phyloP scores from a whole-genome alignment of 1,140 invertebrate genomes.

The Drosophila melanica region DNA sequence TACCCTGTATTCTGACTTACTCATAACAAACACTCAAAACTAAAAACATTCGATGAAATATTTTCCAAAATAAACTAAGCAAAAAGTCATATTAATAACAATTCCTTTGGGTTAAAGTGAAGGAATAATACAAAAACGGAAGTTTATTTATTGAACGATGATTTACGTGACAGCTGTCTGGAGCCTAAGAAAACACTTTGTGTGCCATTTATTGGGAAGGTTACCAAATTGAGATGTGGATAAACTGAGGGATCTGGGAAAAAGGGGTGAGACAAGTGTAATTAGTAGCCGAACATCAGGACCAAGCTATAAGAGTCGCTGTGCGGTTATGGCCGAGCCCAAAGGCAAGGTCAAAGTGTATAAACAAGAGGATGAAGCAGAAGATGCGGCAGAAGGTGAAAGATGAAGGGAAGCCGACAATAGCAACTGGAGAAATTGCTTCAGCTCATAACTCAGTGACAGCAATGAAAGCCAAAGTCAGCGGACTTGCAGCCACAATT shows the following conservation, averaged over 20 bases:
- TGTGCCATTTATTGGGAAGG: not conserved
- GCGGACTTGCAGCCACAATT: conserved; percentile 61
- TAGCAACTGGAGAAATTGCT: conserved; percentile 52
- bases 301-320: conserved; percentile 5
- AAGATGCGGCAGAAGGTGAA: not conserved
- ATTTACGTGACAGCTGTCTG: not conserved
- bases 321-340: not conserved
- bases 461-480: conserved; percentile 54
- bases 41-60: not conserved
- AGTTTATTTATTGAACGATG: not conserved
- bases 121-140: not conserved
- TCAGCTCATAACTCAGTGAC: conserved; percentile 70
- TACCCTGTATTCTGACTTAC: not conserved
- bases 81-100: not conserved
- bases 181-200: not conserved
- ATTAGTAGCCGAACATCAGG: not conserved
- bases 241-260: not conserved
- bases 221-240: not conserved
- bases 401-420: not conserved
- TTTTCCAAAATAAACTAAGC: conserved; percentile 12
- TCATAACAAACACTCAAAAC: too few relatives aligned
- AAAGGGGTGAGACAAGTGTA: not conserved
- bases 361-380: conserved; percentile 17
- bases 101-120: too few relatives aligned
- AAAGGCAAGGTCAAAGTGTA: conserved; percentile 14